Conservation (phyloP, 2,113 vertebrate genomes). For the Corythornis cristatus region DNA sequence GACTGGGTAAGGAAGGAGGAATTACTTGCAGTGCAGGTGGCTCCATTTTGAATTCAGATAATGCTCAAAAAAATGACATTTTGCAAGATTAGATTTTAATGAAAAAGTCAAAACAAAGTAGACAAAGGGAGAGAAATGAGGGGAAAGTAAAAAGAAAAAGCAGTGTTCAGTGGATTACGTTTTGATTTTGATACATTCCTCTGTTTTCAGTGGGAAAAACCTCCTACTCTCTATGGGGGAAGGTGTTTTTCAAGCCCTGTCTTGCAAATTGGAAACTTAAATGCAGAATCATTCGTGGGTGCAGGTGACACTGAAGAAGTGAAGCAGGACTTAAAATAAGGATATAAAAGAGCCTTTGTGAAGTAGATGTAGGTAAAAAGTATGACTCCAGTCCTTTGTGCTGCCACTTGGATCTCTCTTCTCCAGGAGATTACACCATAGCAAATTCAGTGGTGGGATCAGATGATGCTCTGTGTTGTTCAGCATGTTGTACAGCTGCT, state of each 20-base stretch:
- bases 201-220: background rate
- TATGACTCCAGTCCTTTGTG: background rate
- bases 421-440: background rate
- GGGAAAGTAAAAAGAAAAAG: background rate
- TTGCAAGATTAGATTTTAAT: background rate
- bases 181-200: background rate
- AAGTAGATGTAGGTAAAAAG: background rate
- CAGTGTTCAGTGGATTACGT: background rate
- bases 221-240: background rate
- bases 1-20: accelerated
- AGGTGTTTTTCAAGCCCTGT: background rate
- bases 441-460: background rate
- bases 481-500: too few species aligned
- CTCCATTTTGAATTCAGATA: background rate
- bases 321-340: background rate
- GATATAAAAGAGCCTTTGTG: background rate
- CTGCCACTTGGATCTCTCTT: background rate
- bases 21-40: background rate
- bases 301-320: background rate
- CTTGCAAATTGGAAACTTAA: background rate
- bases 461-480: background rate
- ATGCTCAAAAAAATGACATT: background rate
- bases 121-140: background rate
- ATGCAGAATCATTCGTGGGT: background rate
- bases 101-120: background rate